Base-by-base conservation (phyloP, 2,888 invertebrate species). In the Ochropacha duplaris region DNA sequence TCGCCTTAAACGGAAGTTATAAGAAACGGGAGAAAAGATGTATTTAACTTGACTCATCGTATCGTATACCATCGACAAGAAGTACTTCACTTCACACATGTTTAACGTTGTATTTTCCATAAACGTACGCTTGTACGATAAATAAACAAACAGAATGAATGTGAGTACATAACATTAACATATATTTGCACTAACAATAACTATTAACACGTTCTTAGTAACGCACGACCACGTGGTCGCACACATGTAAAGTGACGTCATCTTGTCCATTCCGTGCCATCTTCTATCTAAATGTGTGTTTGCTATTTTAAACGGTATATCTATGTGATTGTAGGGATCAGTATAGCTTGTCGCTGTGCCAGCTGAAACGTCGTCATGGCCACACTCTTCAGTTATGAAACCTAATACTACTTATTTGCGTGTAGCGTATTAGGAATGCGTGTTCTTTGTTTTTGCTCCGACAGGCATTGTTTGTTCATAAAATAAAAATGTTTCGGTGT, bases 131-230 rank as follows among this genome's bases (percentile, higher is more conserved):
- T 44, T 44, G 44, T 19, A 44, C 44, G 4, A 6, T 19, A 44
- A 44, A 19, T 9, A 44, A 44, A 44, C 19, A 44, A 44, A 44
- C 44, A 44, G 44, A 4, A 16, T 44, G 44, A n/a, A 50, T 22
- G 14, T 24, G 50, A 24, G 65, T 68, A 69, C 66, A 66, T 62
- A 65, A 54, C 57, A 71, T 78, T 72, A 69, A 57, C 69, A 65
- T 64, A 63, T 19, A 62, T 66, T 71, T 73, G 69, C 72, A 73
- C 57, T 63, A 64, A 66, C 61, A 65, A 44, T 59, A 59, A 63
- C 60, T 54, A 61, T 67, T 67, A 72, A 64, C 69, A 76, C 63
- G 62, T 69, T 68, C 61, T 52, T 31, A 19, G n/a, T 31, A 31
- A 52, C 31, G 22, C 31, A 22, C 22, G 19, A 52, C 52, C 52